A percentile compares a stretch with the other conserved stretches of the same genome.
phyloP scores from a whole-genome alignment of 2,113 vertebrate genomes.

The Thalassarche chlororhynchos region DNA sequence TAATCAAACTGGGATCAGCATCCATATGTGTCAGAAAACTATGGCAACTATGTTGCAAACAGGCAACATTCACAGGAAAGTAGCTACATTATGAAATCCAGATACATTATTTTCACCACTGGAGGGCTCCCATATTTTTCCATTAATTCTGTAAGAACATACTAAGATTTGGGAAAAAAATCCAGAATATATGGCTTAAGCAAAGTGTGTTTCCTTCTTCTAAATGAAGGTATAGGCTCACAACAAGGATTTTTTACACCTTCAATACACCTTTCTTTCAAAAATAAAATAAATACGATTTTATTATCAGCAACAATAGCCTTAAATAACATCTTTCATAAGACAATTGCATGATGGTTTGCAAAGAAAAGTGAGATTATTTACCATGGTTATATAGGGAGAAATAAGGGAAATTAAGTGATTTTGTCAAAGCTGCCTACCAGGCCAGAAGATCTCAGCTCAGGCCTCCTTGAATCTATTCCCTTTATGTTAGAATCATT shows the following conservation, averaged over 20 bases:
- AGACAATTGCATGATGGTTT: not conserved
- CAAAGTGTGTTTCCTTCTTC: not conserved
- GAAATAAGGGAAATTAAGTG: not conserved
- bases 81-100: not conserved
- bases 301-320: not conserved
- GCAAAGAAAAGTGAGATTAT: not conserved
- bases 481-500: not conserved
- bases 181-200: not conserved
- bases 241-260: not conserved
- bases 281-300: not conserved
- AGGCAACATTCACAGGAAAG: not conserved
- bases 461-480: not conserved
- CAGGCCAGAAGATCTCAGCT: not conserved
- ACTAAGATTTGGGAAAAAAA: not conserved
- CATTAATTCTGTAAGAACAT: not conserved
- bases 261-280: not conserved
- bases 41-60: not conserved
- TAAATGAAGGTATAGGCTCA: not conserved
- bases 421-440: not conserved
- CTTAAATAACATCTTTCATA: not conserved
- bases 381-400: not conserved
- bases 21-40: not conserved
- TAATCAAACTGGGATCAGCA: not conserved
- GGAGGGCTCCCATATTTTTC: conserved; percentile 71
- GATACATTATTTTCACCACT: conserved; percentile 63